These are phyloP conservation scores for Enoplolaimus lenunculus DNA, from an alignment of 2,888 invertebrate genomes.

Conservation along the genomic window DNA sequence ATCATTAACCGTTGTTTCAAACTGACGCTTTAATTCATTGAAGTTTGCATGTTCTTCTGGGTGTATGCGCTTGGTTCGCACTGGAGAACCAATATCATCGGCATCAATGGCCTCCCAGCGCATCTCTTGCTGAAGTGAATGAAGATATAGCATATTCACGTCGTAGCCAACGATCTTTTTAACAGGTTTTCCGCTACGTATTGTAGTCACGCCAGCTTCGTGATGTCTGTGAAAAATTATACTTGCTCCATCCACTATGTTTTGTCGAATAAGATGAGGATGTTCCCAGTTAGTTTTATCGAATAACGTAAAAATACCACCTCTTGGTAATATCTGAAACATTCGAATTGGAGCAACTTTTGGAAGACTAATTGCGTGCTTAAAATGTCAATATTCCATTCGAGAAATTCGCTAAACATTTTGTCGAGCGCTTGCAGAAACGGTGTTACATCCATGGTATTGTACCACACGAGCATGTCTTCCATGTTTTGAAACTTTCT, in stretches of 20 bases:
- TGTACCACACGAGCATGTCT: neutral
- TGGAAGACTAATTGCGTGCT: no score
- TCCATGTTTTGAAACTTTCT: no score
- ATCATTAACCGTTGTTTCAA: no score
- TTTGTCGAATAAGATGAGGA: neutral
- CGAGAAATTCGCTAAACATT: neutral
- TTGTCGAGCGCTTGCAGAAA: neutral
- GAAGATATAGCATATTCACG: slow-evolving; percentile 23
- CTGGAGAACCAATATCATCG: no score
- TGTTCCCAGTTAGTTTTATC: neutral
- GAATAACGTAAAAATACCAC: neutral
- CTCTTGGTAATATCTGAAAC: neutral
- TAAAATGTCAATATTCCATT: neutral
- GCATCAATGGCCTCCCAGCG: slow-evolving; percentile 11
- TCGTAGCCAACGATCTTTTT: slow-evolving; percentile 22
- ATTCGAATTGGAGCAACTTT: neutral
- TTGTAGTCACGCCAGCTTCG: slow-evolving; percentile 11
- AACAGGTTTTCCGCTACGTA: slow-evolving; percentile 3
- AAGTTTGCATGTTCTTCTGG: no score
- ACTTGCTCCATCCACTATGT: slow-evolving; percentile 7
- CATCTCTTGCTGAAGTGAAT: slow-evolving; percentile 21
- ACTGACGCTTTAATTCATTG: no score
- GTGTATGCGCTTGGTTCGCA: no score
- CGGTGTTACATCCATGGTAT: neutral
- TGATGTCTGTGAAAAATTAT: slow-evolving; percentile 17